Evolutionary conservation across 1,140 invertebrate species (phyloP).

Genomic region (Hetaerina americana): DNA sequence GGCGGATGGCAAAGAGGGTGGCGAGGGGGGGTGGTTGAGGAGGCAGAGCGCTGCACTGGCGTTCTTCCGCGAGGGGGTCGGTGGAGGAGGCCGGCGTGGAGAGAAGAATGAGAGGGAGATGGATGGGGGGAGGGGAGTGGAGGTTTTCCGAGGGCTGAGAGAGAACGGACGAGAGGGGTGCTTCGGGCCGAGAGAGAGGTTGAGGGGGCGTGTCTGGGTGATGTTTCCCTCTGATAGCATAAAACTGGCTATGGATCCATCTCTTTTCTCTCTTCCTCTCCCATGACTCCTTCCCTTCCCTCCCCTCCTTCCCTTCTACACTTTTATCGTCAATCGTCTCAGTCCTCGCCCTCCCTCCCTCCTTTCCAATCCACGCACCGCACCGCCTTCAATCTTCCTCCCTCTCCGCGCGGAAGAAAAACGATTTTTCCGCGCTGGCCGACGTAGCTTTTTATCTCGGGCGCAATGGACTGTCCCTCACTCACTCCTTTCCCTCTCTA

Average conservation of each 20-base stretch:
- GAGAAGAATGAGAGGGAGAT: too few species aligned
- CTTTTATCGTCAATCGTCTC: not conserved
- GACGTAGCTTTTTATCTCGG: not conserved
- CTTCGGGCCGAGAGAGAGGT: not conserved
- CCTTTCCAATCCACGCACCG: too few species aligned
- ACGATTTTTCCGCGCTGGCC: not conserved
- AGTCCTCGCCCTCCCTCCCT: not conserved
- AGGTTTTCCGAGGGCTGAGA: not conserved
- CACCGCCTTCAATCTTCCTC: too few species aligned
- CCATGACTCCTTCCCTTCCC: too few species aligned
- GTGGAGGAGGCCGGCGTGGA: too few species aligned
- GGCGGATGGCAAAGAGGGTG: too few species aligned
- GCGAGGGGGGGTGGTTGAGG: too few species aligned
- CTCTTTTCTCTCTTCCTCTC: too few species aligned
- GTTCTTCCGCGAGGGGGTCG: too few species aligned
- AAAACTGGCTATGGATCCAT: not conserved
- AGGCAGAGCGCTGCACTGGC: too few species aligned
- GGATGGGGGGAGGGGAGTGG: not conserved
- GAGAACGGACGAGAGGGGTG: not conserved
- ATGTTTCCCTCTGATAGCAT: not conserved
- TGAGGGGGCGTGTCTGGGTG: not conserved
- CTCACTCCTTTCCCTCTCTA: too few species aligned
- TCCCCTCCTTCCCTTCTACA: too few species aligned
- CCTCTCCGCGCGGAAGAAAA: not conserved
- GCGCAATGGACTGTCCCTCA: not conserved